A percentile compares a stretch with the other conserved stretches of the same genome.
Conservation (phyloP, 2,113 vertebrate genomes). For the Argyrosomus japonicus region DNA sequence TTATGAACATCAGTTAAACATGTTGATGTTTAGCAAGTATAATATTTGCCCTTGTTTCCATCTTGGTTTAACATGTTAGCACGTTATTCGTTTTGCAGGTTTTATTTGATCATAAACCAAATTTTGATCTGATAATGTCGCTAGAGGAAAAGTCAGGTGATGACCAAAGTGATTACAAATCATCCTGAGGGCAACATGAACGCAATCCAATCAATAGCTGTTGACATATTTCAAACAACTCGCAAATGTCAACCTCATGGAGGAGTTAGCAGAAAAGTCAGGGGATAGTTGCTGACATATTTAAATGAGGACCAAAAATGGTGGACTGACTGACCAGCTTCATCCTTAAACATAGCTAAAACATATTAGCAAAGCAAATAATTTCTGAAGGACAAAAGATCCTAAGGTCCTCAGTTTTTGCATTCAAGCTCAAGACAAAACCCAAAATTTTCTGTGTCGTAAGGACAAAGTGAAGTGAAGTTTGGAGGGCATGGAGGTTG, state of each 20-base stretch:
- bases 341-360: not conserved
- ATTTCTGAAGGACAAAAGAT: not conserved
- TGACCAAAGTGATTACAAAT: not conserved
- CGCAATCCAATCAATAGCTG: not conserved
- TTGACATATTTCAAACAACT: not conserved
- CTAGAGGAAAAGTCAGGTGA: not conserved
- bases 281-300: not conserved
- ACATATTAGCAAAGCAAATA: not conserved
- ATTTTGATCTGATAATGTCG: not conserved
- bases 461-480: conserved; percentile 35
- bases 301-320: not conserved
- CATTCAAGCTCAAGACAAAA: not conserved
- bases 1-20: not conserved
- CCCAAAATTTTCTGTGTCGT: conserved; percentile 8
- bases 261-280: not conserved
- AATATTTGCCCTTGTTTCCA: not conserved
- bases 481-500: conserved; percentile 28
- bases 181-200: not conserved
- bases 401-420: not conserved
- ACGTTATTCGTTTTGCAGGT: not conserved
- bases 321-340: not conserved
- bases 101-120: too few relatives aligned
- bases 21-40: too few relatives aligned
- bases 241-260: not conserved
- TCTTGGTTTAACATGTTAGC: too few relatives aligned